Base-by-base conservation (phyloP, 2,113 vertebrate species). In the Sceloporus undulatus region DNA sequence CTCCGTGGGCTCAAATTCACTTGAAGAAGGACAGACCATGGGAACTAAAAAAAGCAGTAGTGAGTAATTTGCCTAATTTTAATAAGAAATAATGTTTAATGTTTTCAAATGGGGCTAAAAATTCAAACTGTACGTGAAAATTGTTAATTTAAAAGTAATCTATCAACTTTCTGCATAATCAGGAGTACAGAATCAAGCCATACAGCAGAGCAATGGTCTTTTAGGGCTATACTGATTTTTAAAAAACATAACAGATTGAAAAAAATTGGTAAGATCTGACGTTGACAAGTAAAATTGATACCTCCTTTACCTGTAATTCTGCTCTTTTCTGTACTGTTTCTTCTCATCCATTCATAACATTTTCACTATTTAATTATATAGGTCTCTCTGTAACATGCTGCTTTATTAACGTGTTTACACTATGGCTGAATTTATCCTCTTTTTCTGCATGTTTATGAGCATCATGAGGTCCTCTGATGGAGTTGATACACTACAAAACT, bases 1-100 rank as follows among this genome's bases (percentile, higher is more conserved):
- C 19, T 99, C 99, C 5, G 96, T 99, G 23, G 99, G 99, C 91
- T 98, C 98, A 90, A 99, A 99, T 95, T 99, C 99, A 73, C 97
- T 99, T 85, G 99, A 99, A 86, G 99, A 99, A 87, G 95, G 98
- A 2, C 98, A 99, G 65, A 96, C 96, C 38, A 42, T 97, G 89
- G 97, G 97, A 34, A 97, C 98, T 70, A 99, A 98, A 94, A 98
- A 97, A 92, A 99, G 98, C 97, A 98, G 97, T 91, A 99, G 99
- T 99, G 97, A 99, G 99, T 99, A 95, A 56, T 27, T 65, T 93
- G 68, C 77, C 82, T 88, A 0, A 91, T 74, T 76, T 88, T 90
- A 74, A 14, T 40, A 11, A 86, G 9, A 1, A 10, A 19, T 78
- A 73, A 56, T 82, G 48, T 89, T 84, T 62, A 87, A 38, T 11